Base-by-base conservation (phyloP, 2,888 invertebrate species). In the Stenodera caucasica region DNA sequence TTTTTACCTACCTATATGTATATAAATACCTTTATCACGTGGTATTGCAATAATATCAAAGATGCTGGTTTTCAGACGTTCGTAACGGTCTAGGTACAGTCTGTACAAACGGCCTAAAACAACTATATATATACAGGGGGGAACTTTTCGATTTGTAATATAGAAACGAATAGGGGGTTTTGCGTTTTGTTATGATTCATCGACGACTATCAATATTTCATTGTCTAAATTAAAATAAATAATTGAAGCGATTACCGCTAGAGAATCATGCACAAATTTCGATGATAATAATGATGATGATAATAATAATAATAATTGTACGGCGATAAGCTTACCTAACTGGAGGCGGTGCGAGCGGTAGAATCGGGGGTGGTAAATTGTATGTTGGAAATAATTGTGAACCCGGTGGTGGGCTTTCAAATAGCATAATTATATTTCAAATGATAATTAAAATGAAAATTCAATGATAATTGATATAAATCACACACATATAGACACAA, bases 311-410 rank as follows among this genome's bases (percentile, higher is more conserved):
- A n/a, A n/a, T n/a, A n/a, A n/a, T n/a, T n/a, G n/a, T n/a, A n/a
- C n/a, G n/a, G n/a, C 15, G 49, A 58, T 54, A 77, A 11, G 45
- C 80, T 80, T 76, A 80, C 79, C 79, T 75, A 58, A 72, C 74
- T 50, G 75, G 67, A 50, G 71, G 72, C 53, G 74, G 72, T 57
- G 70, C 63, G 2, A 63, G 67, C 55, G 77, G 74, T 60, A 77
- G 58, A 37, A 88, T 84, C 70, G 89, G 89, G 78, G 89, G 89
- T 75, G 89, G 89, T 78, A 89, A 87, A 81, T 85, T 87, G 81
- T 88, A 89, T 73, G 88, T 86, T 80, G 84, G 87, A 80, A 87
- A 84, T 82, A 89, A 84, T 81, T 88, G 88, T 35, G 82, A 80
- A 71, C 82, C 81, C 77, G 83, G 45, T 45, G 45, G 81, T 77